These are phyloP conservation scores for Dendrocincla tyrannina DNA, from an alignment of 2,797 vertebrate species.

Conservation along the genomic window DNA sequence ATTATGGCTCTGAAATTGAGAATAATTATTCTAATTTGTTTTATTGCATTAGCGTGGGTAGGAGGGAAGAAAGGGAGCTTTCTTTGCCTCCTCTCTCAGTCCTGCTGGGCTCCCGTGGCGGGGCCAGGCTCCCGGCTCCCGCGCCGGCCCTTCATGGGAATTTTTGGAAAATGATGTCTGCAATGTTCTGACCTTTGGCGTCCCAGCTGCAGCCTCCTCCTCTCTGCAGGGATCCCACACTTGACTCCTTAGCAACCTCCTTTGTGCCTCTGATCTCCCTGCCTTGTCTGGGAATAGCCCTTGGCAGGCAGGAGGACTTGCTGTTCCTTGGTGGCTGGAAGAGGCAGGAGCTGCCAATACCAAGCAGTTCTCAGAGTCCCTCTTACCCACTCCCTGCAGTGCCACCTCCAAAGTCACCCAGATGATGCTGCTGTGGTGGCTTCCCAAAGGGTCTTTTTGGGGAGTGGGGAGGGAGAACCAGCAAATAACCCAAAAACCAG, in stretches of 20 bases:
- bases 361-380: constrained; percentile 3
- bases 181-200: constrained; percentile 69
- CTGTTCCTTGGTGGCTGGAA: constrained; percentile 41
- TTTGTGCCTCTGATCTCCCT: constrained; percentile 59
- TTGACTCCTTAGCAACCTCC: constrained; percentile 64
- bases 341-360: constrained; percentile 19
- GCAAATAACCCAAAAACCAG: background rate
- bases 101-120: constrained; percentile 47
- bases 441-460: constrained; percentile 8
- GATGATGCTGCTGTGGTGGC: background rate
- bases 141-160: constrained; percentile 64
- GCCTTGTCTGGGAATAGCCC: constrained; percentile 46
- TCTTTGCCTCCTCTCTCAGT: constrained; percentile 77
- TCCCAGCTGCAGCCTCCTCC: constrained; percentile 71
- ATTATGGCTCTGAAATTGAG: constrained; percentile 70
- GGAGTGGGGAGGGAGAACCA: background rate
- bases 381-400: background rate
- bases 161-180: constrained; percentile 70
- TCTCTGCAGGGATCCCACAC: constrained; percentile 65
- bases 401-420: background rate
- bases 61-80: constrained; percentile 82
- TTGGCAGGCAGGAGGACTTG: constrained; percentile 52
- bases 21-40: constrained; percentile 86
- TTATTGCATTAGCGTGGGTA: constrained; percentile 84
- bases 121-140: constrained; percentile 52